phyloP scores from a whole-genome alignment of 2,797 vertebrate genomes.

The Micromesistius poutassou region DNA sequence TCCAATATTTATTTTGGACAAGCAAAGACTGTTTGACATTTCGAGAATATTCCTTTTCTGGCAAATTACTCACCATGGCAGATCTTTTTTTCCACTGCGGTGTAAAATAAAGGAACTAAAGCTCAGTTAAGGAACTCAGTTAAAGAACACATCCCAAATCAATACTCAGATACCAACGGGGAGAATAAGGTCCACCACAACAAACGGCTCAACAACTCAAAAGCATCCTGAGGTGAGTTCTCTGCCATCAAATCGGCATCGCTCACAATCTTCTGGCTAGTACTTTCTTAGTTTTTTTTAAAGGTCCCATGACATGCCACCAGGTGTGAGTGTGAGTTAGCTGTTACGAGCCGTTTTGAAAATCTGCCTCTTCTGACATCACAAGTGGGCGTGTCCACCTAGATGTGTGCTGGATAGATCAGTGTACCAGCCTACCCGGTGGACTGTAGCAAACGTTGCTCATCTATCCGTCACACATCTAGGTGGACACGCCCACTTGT shows the following conservation, averaged over 20 bases:
- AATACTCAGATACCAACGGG: constrained; percentile 28
- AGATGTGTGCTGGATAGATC: too few relatives aligned
- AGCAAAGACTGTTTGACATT: neutral
- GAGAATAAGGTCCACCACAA: constrained; percentile 16
- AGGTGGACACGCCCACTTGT: too few relatives aligned
- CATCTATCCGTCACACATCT: too few relatives aligned
- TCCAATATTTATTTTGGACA: constrained; percentile 1
- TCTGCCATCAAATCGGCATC: constrained; percentile 39
- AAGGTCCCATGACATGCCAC: too few relatives aligned
- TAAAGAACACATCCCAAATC: constrained; percentile 16
- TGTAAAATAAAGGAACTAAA: constrained; percentile 15
- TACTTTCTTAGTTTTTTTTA: constrained; percentile 25
- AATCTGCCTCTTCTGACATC: too few relatives aligned
- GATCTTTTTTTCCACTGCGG: neutral
- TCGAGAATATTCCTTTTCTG: neutral
- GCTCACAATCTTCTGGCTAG: constrained; percentile 36
- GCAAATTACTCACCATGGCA: neutral
- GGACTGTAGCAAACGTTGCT: too few relatives aligned
- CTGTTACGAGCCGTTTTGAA: too few relatives aligned
- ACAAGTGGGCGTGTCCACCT: too few relatives aligned
- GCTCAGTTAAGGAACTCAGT: neutral
- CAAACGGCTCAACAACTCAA: constrained; percentile 20
- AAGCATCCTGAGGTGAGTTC: constrained; percentile 18
- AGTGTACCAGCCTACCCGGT: too few relatives aligned
- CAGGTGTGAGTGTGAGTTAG: too few relatives aligned